Conservation (phyloP, 2,888 invertebrate species). For the Eudasyphora cyanicolor region DNA sequence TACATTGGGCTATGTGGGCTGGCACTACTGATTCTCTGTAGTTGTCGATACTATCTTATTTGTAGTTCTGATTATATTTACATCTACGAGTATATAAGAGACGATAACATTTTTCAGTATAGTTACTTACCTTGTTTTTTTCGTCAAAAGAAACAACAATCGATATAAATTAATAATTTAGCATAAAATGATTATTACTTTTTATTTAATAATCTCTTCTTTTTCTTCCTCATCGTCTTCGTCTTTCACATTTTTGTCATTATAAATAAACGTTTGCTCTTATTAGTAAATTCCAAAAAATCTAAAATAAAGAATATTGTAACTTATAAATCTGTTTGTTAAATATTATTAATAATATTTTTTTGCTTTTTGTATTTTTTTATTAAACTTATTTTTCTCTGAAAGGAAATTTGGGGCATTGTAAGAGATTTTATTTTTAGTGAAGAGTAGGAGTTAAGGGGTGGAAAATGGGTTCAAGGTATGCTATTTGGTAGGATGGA, state of each 20-base stretch:
- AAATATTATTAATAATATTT: constrained; percentile 5
- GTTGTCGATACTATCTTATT: no score
- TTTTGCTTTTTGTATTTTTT: neutral
- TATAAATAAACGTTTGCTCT: constrained; percentile 64
- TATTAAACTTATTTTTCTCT: neutral
- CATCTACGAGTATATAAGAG: no score
- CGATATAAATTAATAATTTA: constrained; percentile 50
- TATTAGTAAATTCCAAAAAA: constrained; percentile 37
- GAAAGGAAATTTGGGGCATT: neutral
- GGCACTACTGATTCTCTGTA: no score
- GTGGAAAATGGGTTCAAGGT: neutral
- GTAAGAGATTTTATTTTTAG: neutral
- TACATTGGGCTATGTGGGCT: no score
- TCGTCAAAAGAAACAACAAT: constrained; percentile 8
- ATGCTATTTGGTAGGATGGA: neutral
- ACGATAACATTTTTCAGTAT: no score
- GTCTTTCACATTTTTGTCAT: constrained; percentile 34
- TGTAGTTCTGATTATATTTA: no score
- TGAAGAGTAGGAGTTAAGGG: neutral
- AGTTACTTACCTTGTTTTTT: constrained; percentile 21
- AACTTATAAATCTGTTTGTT: constrained; percentile 11
- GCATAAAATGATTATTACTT: constrained; percentile 67
- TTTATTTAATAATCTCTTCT: constrained; percentile 57
- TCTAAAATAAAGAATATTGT: neutral
- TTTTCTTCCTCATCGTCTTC: neutral